Conservation (phyloP, 2,888 invertebrate species). For the Cremastinae sp. region DNA sequence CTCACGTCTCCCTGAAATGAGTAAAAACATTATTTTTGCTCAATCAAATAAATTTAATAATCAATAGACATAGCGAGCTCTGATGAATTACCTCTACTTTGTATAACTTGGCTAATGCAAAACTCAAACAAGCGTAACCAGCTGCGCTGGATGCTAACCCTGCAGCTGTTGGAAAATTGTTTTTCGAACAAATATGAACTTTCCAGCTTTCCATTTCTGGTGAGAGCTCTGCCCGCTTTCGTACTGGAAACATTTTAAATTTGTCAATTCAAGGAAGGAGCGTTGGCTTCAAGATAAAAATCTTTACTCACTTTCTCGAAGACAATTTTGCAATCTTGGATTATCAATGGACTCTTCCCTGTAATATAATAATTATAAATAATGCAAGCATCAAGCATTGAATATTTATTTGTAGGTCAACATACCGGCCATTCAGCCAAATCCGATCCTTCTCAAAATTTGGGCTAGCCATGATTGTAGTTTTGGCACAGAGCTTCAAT, state of each 20-base stretch:
- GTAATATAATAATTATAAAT: constrained; percentile 64
- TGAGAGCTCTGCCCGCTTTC: constrained; percentile 78
- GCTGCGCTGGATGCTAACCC: constrained; percentile 99
- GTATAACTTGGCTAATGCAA: constrained; percentile 88
- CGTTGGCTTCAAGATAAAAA: background rate
- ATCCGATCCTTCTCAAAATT: constrained; percentile 88
- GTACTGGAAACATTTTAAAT: constrained; percentile 79
- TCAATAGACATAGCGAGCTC: background rate
- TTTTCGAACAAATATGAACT: constrained; percentile 91
- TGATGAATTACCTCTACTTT: constrained; percentile 83
- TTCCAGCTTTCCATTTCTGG: constrained; percentile 84
- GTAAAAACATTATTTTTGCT: background rate
- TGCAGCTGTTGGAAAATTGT: constrained; percentile 99
- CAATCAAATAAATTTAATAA: background rate
- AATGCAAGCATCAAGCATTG: background rate
- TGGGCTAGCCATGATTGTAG: constrained; percentile 89
- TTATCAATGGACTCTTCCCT: constrained; percentile 88
- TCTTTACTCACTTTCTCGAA: constrained; percentile 84
- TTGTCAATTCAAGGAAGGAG: background rate
- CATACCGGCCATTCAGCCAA: constrained; percentile 92
- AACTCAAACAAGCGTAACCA: constrained; percentile 93
- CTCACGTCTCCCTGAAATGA: constrained; percentile 85
- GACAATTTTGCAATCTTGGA: constrained; percentile 88
- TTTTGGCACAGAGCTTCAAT: constrained; percentile 91
- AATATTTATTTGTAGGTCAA: constrained; percentile 10